Base-by-base conservation (phyloP, 2,888 invertebrate species). In the Cheiracanthium punctorium region DNA sequence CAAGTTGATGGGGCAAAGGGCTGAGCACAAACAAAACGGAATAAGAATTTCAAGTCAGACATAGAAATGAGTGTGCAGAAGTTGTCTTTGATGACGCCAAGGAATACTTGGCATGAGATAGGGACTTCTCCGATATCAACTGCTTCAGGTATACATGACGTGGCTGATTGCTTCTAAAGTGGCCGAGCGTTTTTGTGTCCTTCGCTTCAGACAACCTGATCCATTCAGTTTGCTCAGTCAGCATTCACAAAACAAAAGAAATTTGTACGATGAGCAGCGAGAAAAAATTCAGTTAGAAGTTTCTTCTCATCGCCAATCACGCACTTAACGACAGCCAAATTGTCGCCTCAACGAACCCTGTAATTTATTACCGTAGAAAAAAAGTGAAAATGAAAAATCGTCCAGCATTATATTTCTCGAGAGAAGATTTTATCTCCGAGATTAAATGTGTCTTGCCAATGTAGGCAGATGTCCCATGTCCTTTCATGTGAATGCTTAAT, bases 151-250 rank as follows among this genome's bases (percentile, higher is more conserved):
- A 58, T 70, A 48, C 32, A 70, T 71, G 71, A 79, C 79, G 73
- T 67, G 80, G 73, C 80, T 80, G 80, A 80, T 80, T 80, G 80
- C 67, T 80, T 67, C 67, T 65, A 80, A 80, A 80, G 80, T 80
- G 80, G 80, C 80, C 80, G 79, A 79, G 43, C 48, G 69, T 77
- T 79, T 70, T 71, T 70, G 24, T 70, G 28, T 28, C 20, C 24
- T 30, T n/a, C 58, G 14, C 33, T 32, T 32, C 69, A 37, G 77
- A 69, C 43, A 41, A 79, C 58, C 29, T 79, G 79, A 79, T 71
- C 79, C 71, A n/a, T 32, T 28, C 43, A n/a, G n/a, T 20, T 29
- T 58, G 79, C 70, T 37, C 37, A 70, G 17, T 70, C 71, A 71
- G 79, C 71, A 37, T n/a, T 58, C 10, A 37, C 12, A 69, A 30